A percentile compares a stretch with the other conserved stretches of the same genome.
Evolutionary conservation across 2,113 vertebrate genomes (phyloP).

Genomic region (Neotragus pygmaeus): DNA sequence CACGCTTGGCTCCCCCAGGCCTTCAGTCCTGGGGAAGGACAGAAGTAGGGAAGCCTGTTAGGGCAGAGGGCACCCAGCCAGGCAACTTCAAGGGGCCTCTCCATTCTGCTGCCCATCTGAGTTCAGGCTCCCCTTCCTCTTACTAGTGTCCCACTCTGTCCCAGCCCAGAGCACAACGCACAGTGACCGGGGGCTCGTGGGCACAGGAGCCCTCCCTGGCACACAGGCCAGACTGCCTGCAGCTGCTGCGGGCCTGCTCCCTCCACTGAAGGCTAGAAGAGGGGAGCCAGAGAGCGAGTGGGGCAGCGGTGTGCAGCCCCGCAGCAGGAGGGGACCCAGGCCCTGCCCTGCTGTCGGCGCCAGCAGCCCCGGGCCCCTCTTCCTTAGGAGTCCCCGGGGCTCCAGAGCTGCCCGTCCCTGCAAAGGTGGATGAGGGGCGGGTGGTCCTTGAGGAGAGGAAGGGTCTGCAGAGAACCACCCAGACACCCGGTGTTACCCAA

Average conservation of each 20-base stretch:
- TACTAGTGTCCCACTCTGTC: not conserved
- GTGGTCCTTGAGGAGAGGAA: not conserved
- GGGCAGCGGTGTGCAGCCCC: not conserved
- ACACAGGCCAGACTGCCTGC: not conserved
- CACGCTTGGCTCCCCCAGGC: not conserved
- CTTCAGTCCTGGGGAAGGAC: not conserved
- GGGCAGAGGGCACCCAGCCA: not conserved
- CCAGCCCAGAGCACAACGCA: not conserved
- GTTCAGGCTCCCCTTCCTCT: not conserved
- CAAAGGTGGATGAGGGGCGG: not conserved
- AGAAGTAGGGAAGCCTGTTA: not conserved
- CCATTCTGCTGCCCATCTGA: not conserved
- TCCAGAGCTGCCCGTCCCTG: not conserved
- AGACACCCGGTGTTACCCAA: not conserved
- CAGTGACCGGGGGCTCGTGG: not conserved
- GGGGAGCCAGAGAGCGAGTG: not conserved
- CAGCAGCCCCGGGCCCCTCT: not conserved
- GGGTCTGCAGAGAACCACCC: slow-evolving; percentile 39
- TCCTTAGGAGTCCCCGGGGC: not conserved
- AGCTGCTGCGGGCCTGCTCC: not conserved
- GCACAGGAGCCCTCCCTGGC: not conserved
- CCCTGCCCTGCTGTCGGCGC: not conserved
- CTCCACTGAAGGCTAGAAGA: not conserved
- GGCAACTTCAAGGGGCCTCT: not conserved
- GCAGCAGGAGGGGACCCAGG: not conserved